Conservation (phyloP, 2,888 invertebrate species). For the Theristus sp. region DNA sequence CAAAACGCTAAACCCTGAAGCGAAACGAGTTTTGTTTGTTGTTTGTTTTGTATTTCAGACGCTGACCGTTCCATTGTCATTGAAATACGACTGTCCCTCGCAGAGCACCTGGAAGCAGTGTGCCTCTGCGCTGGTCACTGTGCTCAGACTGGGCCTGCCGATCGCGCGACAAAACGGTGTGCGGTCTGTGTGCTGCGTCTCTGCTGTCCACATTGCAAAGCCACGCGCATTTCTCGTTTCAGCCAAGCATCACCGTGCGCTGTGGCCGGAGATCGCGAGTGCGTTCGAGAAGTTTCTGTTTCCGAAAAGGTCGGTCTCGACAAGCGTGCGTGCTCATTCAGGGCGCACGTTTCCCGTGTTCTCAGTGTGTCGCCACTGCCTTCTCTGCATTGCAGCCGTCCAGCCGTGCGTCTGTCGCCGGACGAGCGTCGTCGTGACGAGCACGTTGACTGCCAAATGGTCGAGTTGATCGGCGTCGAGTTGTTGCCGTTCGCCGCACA, state of each 20-base stretch:
- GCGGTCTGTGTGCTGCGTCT: too few species aligned
- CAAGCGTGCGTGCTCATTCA: background rate
- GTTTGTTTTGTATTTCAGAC: constrained; percentile 38
- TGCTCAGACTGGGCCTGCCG: constrained; percentile 64
- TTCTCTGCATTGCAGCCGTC: background rate
- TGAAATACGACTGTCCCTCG: constrained; percentile 61
- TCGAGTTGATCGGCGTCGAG: constrained; percentile 59
- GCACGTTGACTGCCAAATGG: constrained; percentile 38
- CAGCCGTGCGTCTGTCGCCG: constrained; percentile 13
- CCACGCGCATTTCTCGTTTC: too few species aligned
- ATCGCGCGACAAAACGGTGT: constrained; percentile 59
- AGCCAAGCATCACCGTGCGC: background rate
- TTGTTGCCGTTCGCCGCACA: constrained; percentile 57
- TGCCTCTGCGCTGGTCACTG: constrained; percentile 52
- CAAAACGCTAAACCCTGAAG: too few species aligned
- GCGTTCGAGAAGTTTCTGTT: constrained; percentile 80
- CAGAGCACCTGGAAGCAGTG: constrained; percentile 64
- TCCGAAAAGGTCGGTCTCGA: constrained; percentile 46
- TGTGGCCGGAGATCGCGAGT: constrained; percentile 65
- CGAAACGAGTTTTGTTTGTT: too few species aligned
- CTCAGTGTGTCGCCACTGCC: background rate
- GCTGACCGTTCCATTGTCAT: constrained; percentile 50
- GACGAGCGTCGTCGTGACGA: constrained; percentile 25
- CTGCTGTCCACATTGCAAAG: too few species aligned
- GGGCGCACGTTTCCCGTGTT: background rate